Evolutionary conservation across 1,140 invertebrate genomes (phyloP), one percentile per base, ranked within the genome.

Genomic region (Platorchestia sp.): DNA sequence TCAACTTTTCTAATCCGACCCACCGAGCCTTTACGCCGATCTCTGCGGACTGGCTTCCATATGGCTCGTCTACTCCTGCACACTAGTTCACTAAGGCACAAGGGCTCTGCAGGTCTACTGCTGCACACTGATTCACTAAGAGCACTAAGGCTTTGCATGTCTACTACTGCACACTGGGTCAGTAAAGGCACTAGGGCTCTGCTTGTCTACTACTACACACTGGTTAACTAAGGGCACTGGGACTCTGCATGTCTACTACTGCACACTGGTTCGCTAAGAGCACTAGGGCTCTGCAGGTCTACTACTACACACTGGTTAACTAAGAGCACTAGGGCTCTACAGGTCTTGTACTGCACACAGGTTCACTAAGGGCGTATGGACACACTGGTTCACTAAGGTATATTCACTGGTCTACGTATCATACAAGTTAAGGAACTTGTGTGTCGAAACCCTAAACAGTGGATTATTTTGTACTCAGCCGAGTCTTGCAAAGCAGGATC

Each of bases 1-100:
- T 27, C 87, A 90, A 90, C 87, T 90, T 90, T 27, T 90, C 87
- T 90, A 42, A 90, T 90, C 87, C 87, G 10, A 90, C 87, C 44
- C 87, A 44, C 22, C 19, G 44, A 43, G 87, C 10, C 44, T 90
- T 90, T 90, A 44, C 41, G 27, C 6, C 41, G 87, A 90, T 43
- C 7, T 42, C 41, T 41, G 0, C 16, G 87, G 27, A 36, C 59
- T 75, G 59, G 14, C 27, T 6, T 90, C 41, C 41, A 19, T 5
- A 42, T 19, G 86, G 41, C 19, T 43, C 10, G 41, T 7, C 3
- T 3, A 42, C 27, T 19, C 41, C 5, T 42, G 87, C 3, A 43
- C 16, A 42, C 42, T 19, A 14, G 87, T 90, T 14, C 19, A 90
- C 10, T 41, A 90, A 22, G 86, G 86, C 41, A 40, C n/a, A n/a